phyloP scores from a whole-genome alignment of 2,888 invertebrate genomes.

The Meta bourneti region DNA sequence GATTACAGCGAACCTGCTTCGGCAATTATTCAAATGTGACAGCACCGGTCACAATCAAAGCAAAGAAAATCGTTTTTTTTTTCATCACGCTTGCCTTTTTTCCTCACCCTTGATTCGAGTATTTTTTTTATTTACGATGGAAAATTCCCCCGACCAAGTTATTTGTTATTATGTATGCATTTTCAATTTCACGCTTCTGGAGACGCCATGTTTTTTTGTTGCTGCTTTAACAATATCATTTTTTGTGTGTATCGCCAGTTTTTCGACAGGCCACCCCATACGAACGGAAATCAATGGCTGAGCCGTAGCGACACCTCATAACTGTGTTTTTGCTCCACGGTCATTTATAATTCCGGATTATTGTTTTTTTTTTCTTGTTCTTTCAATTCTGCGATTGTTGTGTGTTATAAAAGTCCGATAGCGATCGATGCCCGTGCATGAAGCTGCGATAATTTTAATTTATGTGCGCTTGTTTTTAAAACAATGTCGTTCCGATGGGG shows the following conservation, averaged over 20 bases:
- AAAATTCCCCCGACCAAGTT: constrained; percentile 59
- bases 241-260: constrained; percentile 15
- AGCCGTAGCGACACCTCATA: constrained; percentile 37
- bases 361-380: constrained; percentile 36
- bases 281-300: constrained; percentile 72
- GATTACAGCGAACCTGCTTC: constrained; percentile 31
- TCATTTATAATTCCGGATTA: constrained; percentile 71
- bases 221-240: not conserved
- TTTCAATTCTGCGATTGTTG: not conserved
- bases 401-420: constrained; percentile 26
- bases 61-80: constrained; percentile 46
- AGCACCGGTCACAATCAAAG: constrained; percentile 47
- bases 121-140: constrained; percentile 55
- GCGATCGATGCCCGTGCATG: constrained; percentile 46
- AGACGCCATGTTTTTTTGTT: constrained; percentile 6
- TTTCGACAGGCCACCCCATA: constrained; percentile 42
- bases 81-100: constrained; percentile 3
- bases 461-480: constrained; percentile 59
- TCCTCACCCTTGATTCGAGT: not conserved
- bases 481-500: constrained; percentile 11
- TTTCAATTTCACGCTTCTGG: constrained; percentile 70
- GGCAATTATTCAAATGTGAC: constrained; percentile 75
- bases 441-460: constrained; percentile 60
- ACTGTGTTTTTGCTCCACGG: constrained; percentile 34
- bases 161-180: constrained; percentile 76